A percentile compares a stretch with the other conserved stretches of the same genome.
Conservation (phyloP, 2,888 invertebrate genomes). For the Sesamia inferens region DNA sequence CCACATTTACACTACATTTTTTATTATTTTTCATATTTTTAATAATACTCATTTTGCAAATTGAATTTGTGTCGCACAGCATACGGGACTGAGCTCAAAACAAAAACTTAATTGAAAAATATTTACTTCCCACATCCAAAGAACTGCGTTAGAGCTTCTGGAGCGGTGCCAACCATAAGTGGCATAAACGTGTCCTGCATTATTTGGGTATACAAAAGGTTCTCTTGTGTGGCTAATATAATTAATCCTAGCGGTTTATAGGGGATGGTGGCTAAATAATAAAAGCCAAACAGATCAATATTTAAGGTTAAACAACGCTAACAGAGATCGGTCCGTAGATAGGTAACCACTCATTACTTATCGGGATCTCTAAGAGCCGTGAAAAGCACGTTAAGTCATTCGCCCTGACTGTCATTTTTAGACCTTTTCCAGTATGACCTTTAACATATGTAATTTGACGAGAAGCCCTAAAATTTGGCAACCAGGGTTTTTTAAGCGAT, state of each 20-base stretch:
- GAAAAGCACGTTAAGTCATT: neutral
- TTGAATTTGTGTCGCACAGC: constrained; percentile 7
- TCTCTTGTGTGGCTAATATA: constrained; percentile 12
- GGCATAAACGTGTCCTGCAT: constrained; percentile 55
- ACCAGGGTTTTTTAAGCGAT: neutral
- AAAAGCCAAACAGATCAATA: neutral
- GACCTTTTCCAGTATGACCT: neutral
- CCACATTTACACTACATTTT: neutral
- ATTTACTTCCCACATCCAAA: constrained; percentile 47
- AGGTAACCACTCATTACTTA: neutral
- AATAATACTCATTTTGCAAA: constrained; percentile 11
- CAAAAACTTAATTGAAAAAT: constrained; percentile 59
- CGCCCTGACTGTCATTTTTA: neutral
- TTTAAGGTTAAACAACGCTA: neutral
- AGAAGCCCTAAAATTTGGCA: neutral
- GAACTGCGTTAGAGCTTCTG: constrained; percentile 36
- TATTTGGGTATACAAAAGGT: constrained; percentile 30
- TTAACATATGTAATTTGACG: neutral
- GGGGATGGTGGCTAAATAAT: neutral
- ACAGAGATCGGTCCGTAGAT: neutral
- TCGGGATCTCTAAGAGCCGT: no score
- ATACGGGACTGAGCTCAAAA: neutral
- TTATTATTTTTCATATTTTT: neutral
- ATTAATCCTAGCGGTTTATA: constrained; percentile 9
- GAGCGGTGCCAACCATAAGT: constrained; percentile 57